Conservation (phyloP, 2,888 invertebrate genomes). For the Balanococcus diminutus region DNA sequence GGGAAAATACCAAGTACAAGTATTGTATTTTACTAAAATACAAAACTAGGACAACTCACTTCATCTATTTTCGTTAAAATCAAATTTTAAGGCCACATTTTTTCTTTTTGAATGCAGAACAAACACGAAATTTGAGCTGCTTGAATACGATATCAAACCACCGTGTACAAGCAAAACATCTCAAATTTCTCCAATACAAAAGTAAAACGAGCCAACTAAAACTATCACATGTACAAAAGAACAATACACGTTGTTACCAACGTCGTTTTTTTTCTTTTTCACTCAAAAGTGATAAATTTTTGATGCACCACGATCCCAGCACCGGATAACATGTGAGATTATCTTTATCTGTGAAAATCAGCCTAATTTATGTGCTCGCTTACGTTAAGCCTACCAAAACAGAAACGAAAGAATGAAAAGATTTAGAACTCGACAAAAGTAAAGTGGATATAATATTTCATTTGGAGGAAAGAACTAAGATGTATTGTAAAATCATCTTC, state of each 20-base stretch:
- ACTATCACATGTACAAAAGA: too few species aligned
- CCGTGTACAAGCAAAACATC: too few species aligned
- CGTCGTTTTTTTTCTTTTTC: neutral
- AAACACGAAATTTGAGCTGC: too few species aligned
- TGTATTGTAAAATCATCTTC: constrained; percentile 54
- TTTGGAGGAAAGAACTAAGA: constrained; percentile 51
- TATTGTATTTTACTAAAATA: too few species aligned
- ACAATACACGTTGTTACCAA: neutral
- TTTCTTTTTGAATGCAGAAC: too few species aligned
- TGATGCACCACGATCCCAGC: constrained; percentile 22
- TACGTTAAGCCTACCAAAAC: constrained; percentile 34
- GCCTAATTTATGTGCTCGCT: constrained; percentile 52
- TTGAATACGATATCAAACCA: too few species aligned
- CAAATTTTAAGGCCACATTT: too few species aligned
- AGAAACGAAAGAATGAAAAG: constrained; percentile 47
- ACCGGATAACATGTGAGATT: constrained; percentile 27
- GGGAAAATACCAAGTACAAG: too few species aligned
- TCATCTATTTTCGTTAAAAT: too few species aligned
- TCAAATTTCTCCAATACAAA: too few species aligned
- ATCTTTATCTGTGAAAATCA: constrained; percentile 49
- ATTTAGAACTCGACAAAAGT: constrained; percentile 51
- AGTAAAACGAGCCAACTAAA: too few species aligned
- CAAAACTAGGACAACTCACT: too few species aligned
- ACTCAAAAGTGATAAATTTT: constrained; percentile 42
- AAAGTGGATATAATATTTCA: constrained; percentile 53